These are phyloP conservation scores for Meliscaeva auricollis DNA, from an alignment of 2,888 invertebrate species.

Conservation along the genomic window DNA sequence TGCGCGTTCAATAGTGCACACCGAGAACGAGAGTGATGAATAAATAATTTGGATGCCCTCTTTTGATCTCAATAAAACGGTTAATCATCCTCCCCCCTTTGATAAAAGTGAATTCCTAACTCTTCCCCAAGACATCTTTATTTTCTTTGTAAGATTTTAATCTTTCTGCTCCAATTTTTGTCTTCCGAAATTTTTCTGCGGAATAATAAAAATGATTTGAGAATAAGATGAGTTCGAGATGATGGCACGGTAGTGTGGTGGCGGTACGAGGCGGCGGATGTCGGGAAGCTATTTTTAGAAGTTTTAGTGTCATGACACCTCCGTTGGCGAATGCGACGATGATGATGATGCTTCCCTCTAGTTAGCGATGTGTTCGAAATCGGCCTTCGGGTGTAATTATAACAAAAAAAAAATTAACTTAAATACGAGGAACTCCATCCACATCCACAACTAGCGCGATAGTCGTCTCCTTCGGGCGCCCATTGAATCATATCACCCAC, in stretches of 20 bases:
- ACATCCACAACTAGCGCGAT: conserved; percentile 19
- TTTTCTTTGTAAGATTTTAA: conserved; percentile 43
- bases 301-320: conserved; percentile 62
- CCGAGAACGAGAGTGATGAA: conserved; percentile 32
- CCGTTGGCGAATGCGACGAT: conserved; percentile 50
- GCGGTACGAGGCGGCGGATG: background rate
- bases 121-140: conserved; percentile 15
- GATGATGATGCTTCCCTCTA: conserved; percentile 38
- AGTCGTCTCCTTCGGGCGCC: conserved; percentile 51
- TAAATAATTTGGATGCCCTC: conserved; percentile 59
- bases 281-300: conserved; percentile 64
- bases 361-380: conserved; percentile 31
- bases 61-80: conserved; percentile 24
- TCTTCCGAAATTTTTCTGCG: conserved; percentile 54
- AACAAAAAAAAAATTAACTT: conserved; percentile 56
- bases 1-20: conserved; percentile 32
- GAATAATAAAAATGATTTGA: conserved; percentile 51
- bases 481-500: conserved; percentile 64
- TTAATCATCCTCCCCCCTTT: conserved; percentile 14
- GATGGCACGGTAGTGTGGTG: conserved; percentile 6
- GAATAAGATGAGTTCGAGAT: conserved; percentile 50
- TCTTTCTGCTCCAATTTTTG: conserved; percentile 61
- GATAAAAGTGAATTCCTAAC: conserved; percentile 15
- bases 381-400: conserved; percentile 60
- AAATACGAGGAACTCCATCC: conserved; percentile 56